Conservation (phyloP, 2,888 invertebrate genomes). For the Fragum fragum region DNA sequence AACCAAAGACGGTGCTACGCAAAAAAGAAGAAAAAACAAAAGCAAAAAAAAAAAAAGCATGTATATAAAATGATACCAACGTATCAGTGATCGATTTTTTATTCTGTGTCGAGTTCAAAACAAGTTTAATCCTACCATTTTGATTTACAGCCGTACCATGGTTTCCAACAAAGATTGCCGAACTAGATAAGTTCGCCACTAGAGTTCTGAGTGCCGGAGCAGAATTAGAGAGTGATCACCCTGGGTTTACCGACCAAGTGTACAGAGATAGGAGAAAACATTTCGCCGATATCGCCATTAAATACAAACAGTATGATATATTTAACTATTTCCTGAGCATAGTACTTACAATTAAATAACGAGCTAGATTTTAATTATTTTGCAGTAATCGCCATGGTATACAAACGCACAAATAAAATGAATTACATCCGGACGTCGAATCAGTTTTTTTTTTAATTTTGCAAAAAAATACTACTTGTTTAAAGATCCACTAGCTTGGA, state of each 20-base stretch:
- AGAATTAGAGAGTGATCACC: constrained; percentile 98
- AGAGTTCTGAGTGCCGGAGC: constrained; percentile 98
- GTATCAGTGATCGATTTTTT: not conserved
- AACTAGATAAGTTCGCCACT: constrained; percentile 97
- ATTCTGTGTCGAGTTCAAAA: no score
- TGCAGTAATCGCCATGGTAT: no score
- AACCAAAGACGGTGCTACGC: no score
- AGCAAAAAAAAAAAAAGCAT: not conserved
- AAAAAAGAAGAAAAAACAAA: no score
- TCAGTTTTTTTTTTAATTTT: no score
- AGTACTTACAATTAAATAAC: no score
- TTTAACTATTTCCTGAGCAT: no score
- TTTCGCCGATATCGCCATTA: constrained; percentile 97
- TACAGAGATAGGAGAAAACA: constrained; percentile 97
- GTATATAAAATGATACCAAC: not conserved
- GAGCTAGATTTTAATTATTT: no score
- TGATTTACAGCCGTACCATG: constrained; percentile 89
- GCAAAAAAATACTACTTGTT: no score
- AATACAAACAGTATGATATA: constrained; percentile 94
- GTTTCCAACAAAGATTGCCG: constrained; percentile 98
- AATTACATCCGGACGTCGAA: no score
- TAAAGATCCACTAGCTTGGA: no score
- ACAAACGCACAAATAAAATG: no score
- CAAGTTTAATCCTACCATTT: not conserved
- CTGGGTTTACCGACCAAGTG: constrained; percentile 96